These are phyloP conservation scores for Nesogale talazaci DNA, from an alignment of 2,113 vertebrate species.

Conservation along the genomic window DNA sequence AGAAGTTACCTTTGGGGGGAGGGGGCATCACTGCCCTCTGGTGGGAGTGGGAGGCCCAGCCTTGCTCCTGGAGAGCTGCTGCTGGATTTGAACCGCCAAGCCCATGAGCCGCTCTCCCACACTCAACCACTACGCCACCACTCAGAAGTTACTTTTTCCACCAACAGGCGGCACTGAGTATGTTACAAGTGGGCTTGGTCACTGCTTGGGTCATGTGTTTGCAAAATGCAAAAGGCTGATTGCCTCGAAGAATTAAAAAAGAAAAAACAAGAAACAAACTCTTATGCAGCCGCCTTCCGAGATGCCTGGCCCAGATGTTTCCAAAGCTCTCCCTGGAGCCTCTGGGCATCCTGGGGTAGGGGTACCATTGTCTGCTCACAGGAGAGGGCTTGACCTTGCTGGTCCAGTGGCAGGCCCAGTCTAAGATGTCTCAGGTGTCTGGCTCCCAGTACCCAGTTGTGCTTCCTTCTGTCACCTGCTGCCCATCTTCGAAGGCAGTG, in stretches of 20 bases:
- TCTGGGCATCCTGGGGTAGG: not conserved
- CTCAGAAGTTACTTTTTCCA: constrained; percentile 78
- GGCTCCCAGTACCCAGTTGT: fast-evolving
- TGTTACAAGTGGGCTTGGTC: constrained; percentile 74
- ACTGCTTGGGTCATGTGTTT: constrained; percentile 60
- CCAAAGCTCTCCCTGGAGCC: not conserved
- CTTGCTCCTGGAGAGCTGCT: too few relatives aligned
- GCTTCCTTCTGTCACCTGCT: not conserved
- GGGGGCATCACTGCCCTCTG: too few relatives aligned
- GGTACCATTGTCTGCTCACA: not conserved
- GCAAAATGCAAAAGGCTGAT: constrained; percentile 44
- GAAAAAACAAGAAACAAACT: not conserved
- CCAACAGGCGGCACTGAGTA: constrained; percentile 53
- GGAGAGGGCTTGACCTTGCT: not conserved
- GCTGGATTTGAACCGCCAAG: too few relatives aligned
- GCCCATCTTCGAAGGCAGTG: not conserved
- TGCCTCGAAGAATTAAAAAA: constrained; percentile 40
- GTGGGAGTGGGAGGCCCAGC: too few relatives aligned
- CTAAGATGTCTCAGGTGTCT: not conserved
- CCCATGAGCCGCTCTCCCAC: too few relatives aligned
- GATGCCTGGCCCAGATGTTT: not conserved
- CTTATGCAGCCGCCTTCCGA: not conserved
- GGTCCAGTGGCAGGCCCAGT: not conserved
- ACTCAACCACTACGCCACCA: too few relatives aligned
- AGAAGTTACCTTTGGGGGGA: too few relatives aligned